phyloP scores from a whole-genome alignment of 2,888 invertebrate genomes.

The Sphecodes monilicornis region DNA sequence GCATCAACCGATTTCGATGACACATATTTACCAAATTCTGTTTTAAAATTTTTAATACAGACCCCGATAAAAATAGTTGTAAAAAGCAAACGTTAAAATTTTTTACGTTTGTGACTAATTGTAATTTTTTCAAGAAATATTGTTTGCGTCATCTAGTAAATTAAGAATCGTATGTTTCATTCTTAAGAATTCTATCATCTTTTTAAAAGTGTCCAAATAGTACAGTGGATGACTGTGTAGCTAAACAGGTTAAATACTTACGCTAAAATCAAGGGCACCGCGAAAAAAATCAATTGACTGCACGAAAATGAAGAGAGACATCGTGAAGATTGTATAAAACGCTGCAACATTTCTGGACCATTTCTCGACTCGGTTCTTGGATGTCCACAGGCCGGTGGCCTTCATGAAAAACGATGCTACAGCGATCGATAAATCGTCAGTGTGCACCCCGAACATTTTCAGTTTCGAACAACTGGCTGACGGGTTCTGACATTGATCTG shows the following conservation, averaged over 20 bases:
- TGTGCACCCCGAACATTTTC: conserved; percentile 8
- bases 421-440: conserved; percentile 38
- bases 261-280: background rate
- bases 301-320: background rate
- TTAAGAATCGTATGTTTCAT: too few relatives aligned
- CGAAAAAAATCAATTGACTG: background rate
- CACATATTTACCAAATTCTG: too few relatives aligned
- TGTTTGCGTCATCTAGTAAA: too few relatives aligned
- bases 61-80: too few relatives aligned
- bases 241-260: background rate
- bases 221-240: too few relatives aligned
- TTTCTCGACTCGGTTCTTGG: conserved; percentile 43
- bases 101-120: too few relatives aligned
- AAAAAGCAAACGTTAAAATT: too few relatives aligned
- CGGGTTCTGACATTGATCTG: background rate
- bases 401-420: conserved; percentile 66
- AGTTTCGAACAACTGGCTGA: background rate
- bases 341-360: background rate
- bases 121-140: too few relatives aligned
- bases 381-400: conserved; percentile 69
- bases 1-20: too few relatives aligned
- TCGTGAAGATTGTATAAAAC: background rate
- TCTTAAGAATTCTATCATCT: too few relatives aligned
- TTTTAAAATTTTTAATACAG: too few relatives aligned
- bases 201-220: too few relatives aligned